Evolutionary conservation across 2,113 vertebrate species (phyloP), one percentile per base, ranked within the genome.

Genomic region (Odontophorus gujanensis): DNA sequence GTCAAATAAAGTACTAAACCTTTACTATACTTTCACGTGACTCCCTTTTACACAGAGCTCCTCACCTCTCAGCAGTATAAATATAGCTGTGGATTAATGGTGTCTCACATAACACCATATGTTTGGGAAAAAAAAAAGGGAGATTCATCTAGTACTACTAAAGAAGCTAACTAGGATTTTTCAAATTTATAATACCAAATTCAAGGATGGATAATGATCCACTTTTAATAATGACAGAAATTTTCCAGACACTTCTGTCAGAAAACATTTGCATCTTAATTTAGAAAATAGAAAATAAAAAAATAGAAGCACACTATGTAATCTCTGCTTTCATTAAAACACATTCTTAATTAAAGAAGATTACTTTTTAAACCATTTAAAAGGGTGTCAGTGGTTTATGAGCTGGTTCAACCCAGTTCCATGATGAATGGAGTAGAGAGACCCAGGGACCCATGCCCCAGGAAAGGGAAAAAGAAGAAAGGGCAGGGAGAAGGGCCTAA

Each of bases 341-440:
- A 34, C 7, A 30, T 63, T 91, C 34, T 85, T 95, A 95, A 85
- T 91, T 92, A 87, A 61, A 22, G 21, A 58, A 81, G 21, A 0
- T 91, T 63, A 51, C 80, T 89, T 95, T 87, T 93, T 42, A 89
- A 92, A 48, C n/a, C 3, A 68, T 83, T 91, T 93, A 12, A 91
- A 82, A 85, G 74, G 40, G 40, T 40, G 40, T 40, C 40, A 40
- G 40, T 13, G 40, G 40, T 40, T 40, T 40, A 40, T 40, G 40
- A 40, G 11, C 40, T 40, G 40, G 40, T 40, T 40, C 12, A 11
- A 11, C 40, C 40, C 40, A 4, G 10, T 5, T 40, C 40, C 40
- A 11, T 40, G 40, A 40, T 40, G 40, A 40, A 40, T 40, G 40
- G 40, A 40, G 40, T 40, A 13, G 12, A 13, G 40, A 40, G 40